These are phyloP conservation scores for Heliconius hortense DNA, from an alignment of 2,888 invertebrate species.

Conservation along the genomic window DNA sequence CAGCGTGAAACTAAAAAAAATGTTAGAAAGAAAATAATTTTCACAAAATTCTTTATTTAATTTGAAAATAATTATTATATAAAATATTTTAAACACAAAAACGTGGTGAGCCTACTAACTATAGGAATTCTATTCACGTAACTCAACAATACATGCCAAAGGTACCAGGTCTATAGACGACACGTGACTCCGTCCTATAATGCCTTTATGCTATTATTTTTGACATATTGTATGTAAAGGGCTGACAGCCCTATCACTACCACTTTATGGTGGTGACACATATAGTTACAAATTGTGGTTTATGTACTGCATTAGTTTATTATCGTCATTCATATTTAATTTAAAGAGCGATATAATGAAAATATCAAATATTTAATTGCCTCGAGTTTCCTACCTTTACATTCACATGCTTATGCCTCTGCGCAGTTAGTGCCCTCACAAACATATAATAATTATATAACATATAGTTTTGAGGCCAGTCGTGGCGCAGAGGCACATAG, in stretches of 20 bases:
- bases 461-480: no score
- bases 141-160: constrained; percentile 55
- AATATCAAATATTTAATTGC: no score
- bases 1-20: no score
- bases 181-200: constrained; percentile 50
- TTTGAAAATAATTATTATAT: not conserved
- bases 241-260: not conserved
- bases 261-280: not conserved
- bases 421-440: no score
- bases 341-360: no score
- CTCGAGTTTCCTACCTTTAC: no score
- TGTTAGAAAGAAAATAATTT: not conserved
- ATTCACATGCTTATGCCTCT: no score
- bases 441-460: no score
- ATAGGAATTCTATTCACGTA: constrained; percentile 56
- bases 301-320: not conserved
- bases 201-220: constrained; percentile 17
- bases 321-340: no score
- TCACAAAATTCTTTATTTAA: not conserved
- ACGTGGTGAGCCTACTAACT: constrained; percentile 47
- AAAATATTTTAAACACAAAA: not conserved
- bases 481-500: no score
- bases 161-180: constrained; percentile 52
- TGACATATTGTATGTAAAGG: constrained; percentile 4
- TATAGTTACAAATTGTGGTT: not conserved